Conservation (phyloP, 2,797 vertebrate genomes). For the Sibirionetta formosa region DNA sequence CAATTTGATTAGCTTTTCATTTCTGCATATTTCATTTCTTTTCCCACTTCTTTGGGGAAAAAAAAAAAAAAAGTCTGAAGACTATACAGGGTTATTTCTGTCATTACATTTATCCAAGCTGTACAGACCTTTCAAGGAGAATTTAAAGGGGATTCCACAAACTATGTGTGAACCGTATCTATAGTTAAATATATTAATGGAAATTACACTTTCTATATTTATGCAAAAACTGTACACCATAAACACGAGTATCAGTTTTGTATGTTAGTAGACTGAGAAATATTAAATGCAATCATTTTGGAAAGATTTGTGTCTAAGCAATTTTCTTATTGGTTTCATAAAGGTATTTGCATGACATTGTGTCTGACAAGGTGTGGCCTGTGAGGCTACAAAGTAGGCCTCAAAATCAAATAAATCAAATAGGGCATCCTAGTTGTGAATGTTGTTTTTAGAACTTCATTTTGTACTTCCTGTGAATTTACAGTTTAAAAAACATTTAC, state of each 20-base stretch:
- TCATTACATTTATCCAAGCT: not conserved
- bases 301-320: not conserved
- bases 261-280: not conserved
- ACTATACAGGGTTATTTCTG: not conserved
- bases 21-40: not conserved
- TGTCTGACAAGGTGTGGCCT: not conserved
- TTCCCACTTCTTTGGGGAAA: not conserved
- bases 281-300: not conserved
- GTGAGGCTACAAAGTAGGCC: not conserved
- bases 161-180: not conserved
- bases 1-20: not conserved
- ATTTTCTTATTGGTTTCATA: not conserved
- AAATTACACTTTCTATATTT: not conserved
- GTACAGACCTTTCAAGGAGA: not conserved
- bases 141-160: not conserved
- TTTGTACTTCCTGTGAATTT: not conserved
- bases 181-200: not conserved
- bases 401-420: not conserved
- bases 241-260: not conserved
- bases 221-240: not conserved
- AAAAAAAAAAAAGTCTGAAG: not conserved
- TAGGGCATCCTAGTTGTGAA: not conserved
- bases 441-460: not conserved
- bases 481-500: slow-evolving; percentile 52
- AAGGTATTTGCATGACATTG: not conserved